Evolutionary conservation across 2,888 invertebrate genomes (phyloP).

Genomic region (Acanthosoma haemorrhoidale): DNA sequence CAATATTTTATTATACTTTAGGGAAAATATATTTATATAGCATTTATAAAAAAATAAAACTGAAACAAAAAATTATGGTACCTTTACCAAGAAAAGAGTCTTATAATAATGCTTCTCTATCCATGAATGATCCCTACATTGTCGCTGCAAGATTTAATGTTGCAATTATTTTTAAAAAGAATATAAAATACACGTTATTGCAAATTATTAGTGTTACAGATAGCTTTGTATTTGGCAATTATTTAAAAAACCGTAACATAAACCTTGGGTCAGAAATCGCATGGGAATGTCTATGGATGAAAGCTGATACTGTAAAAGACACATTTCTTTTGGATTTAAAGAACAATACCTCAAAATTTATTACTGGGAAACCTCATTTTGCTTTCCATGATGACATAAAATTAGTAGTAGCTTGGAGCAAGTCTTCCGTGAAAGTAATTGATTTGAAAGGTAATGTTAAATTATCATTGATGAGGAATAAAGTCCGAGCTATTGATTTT

Average conservation of each 20-base stretch:
- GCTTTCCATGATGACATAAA: conserved; percentile 19
- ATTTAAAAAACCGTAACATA: conserved; percentile 7
- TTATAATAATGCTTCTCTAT: conserved; percentile 13
- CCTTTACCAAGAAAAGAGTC: conserved; percentile 7
- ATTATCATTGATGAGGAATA: not conserved
- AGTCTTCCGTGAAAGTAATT: conserved; percentile 6
- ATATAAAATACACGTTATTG: not conserved
- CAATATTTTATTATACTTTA: conserved; percentile 20
- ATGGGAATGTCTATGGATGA: conserved; percentile 22
- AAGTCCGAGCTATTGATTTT: conserved; percentile 17
- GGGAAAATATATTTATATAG: conserved; percentile 12
- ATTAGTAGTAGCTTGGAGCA: conserved; percentile 19
- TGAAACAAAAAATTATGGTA: conserved; percentile 11
- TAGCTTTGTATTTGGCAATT: not conserved
- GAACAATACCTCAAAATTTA: not conserved
- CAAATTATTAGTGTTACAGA: conserved; percentile 15
- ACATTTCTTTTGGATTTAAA: conserved; percentile 19
- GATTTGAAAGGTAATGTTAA: not conserved
- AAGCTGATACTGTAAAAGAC: conserved; percentile 23
- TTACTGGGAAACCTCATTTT: conserved; percentile 18
- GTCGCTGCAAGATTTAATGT: conserved; percentile 21
- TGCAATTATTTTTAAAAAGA: conserved; percentile 5
- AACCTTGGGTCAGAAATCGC: conserved; percentile 17
- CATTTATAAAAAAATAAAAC: not conserved
- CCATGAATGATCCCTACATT: conserved; percentile 23